Base-by-base conservation (phyloP, 1,140 invertebrate genomes). In the Polypedilum pembai region DNA sequence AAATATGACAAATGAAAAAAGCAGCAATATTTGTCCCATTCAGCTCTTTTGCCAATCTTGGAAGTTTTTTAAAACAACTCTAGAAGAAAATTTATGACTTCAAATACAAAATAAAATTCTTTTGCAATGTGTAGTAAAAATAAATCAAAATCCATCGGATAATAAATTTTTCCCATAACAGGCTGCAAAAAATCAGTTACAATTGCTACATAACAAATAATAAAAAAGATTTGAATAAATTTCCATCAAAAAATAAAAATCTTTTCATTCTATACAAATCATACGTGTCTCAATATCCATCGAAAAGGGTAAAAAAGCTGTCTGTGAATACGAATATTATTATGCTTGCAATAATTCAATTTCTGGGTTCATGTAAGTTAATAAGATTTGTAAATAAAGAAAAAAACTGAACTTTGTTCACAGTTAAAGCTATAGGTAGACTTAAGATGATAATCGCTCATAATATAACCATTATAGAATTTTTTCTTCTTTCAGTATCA, bases 381-480 rank as follows among this genome's bases (percentile, higher is more conserved):
- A n/a, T 12, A 56, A 15, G 45, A 56, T 56, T 56, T 56, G 45
- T 56, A 56, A 56, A 56, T 56, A 56, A 56, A 56, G 24, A 33
- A 33, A 5, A 33, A 33, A 33, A n/a, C n/a, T n/a, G 15, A 45
- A 3, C 1, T 1, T 45, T 45, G 12, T 56, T 56, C 45, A 15
- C 45, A 56, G 12, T 56, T 56, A 56, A 56, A 56, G n/a, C n/a
- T 12, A 33, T 33, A 56, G 45, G n/a, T 56, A n/a, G 4, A 12
- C 45, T 56, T 56, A 56, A 56, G 45, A 56, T 12, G 45, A 56
- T 56, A 56, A 56, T 56, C 45, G 45, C 12, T 56, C 15, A 15
- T 56, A 56, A 15, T 56, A 56, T 56, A 56, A 56, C 10, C 45
- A 56, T 56, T n/a, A 56, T 56, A 56, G 24, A 33, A 5, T 3